Base-by-base conservation (phyloP, 2,113 vertebrate species). In the Microtus oregoni region DNA sequence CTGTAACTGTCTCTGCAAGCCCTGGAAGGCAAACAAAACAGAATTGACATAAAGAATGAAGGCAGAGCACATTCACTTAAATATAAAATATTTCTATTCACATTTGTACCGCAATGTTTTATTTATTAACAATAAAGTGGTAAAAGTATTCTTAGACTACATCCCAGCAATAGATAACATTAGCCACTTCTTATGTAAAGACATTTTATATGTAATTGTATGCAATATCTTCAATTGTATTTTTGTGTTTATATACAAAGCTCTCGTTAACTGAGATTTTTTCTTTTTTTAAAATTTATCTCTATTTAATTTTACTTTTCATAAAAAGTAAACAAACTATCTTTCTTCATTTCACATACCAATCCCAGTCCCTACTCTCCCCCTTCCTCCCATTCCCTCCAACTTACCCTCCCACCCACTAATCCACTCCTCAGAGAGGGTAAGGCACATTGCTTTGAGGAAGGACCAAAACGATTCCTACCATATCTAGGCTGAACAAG, bases 191-290 rank as follows among this genome's bases (percentile, higher is more conserved):
- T 92, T 95, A 7, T 28, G 78, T 68, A 58, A 26, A 44, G 10
- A 5, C 68, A 95, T 96, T 95, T 96, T 97, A 13, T 44, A 58
- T 41, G 94, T 19, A 83, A 93, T 75, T 79, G 55, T 44, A 85
- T 76, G 77, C 6, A 55, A 22, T 78, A n/a, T 70, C 47, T 55
- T 86, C 26, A 30, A 28, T 44, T 1, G 0, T 97, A n/a, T 96
- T 3, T 85, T 52, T 79, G 30, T 61, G 14, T 78, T 94, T 7
- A 92, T 90, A 50, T 35, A 67, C 61, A 92, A 93, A 92, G 76
- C 94, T 89, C 32, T 63, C 26, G 76, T 47, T 70, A 78, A 38
- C 76, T 28, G 24, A 95, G 41, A 38, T 58, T 89, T 61, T 58
- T 58, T 58, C 5, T 58, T 58, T 58, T 19, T 5, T 58, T 19